Percentiles rank a stretch among this genome's conserved stretches.
These are phyloP conservation scores for Rhodophaea formosa DNA, from an alignment of 2,888 invertebrate species.

Conservation along the genomic window DNA sequence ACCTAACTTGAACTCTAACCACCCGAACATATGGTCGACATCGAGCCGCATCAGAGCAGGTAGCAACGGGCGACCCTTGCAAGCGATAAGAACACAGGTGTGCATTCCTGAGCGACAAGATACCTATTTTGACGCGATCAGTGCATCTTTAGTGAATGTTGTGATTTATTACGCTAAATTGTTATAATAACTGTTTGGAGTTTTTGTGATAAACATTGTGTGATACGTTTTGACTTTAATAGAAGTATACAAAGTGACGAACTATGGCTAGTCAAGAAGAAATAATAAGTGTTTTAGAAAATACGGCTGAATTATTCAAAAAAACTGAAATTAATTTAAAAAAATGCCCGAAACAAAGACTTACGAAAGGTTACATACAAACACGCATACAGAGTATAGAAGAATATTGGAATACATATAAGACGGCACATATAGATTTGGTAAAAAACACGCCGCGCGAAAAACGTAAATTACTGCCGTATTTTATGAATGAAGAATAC, in stretches of 20 bases:
- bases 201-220: neutral
- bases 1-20: neutral
- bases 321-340: slow-evolving; percentile 6
- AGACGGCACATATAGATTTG: slow-evolving; percentile 46
- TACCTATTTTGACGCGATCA: neutral
- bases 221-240: neutral
- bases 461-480: slow-evolving; percentile 8
- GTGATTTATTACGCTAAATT: neutral
- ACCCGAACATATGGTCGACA: neutral
- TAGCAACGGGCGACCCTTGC: neutral
- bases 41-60: neutral
- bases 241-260: neutral
- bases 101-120: neutral
- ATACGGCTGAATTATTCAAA: neutral
- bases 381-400: slow-evolving; percentile 8
- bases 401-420: slow-evolving; percentile 41
- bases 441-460: slow-evolving; percentile 8
- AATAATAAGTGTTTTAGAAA: slow-evolving; percentile 5
- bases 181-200: neutral
- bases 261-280: neutral
- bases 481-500: slow-evolving; percentile 15
- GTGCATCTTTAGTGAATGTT: neutral
- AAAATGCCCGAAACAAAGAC: slow-evolving; percentile 10
- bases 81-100: neutral
- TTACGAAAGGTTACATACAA: slow-evolving; percentile 11